Conservation (phyloP, 2,113 vertebrate genomes). For the Nesoenas mayeri region DNA sequence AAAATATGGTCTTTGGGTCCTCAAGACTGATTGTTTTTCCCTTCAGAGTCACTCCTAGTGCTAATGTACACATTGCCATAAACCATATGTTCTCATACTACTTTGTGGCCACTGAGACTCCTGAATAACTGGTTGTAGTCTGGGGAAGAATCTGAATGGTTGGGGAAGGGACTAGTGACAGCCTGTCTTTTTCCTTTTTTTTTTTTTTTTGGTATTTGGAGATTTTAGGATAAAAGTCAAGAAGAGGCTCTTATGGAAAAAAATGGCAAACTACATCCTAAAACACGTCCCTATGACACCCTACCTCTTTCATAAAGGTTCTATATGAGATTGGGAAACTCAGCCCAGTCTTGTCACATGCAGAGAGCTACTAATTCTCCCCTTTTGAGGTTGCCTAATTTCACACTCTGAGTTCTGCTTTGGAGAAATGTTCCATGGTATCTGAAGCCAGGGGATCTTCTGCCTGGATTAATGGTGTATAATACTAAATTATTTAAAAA, state of each 20-base stretch:
- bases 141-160: rapidly evolving
- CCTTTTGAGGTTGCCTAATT: background rate
- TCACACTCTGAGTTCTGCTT: background rate
- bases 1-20: background rate
- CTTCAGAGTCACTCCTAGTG: background rate
- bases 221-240: background rate
- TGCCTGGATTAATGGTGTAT: background rate
- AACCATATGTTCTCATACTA: background rate
- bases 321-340: background rate
- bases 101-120: background rate
- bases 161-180: background rate
- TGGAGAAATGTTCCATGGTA: background rate
- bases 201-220: background rate
- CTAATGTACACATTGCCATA: background rate
- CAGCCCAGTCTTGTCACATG: background rate
- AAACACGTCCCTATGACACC: background rate
- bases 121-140: background rate
- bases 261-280: background rate
- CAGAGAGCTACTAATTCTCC: background rate
- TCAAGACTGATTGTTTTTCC: background rate
- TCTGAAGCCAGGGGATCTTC: background rate
- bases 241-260: background rate
- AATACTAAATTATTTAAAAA: background rate
- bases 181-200: background rate
- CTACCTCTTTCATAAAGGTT: background rate